A percentile compares a stretch with the other conserved stretches of the same genome.
Conservation (phyloP, 2,797 vertebrate genomes). For the Myotis pilosus region DNA sequence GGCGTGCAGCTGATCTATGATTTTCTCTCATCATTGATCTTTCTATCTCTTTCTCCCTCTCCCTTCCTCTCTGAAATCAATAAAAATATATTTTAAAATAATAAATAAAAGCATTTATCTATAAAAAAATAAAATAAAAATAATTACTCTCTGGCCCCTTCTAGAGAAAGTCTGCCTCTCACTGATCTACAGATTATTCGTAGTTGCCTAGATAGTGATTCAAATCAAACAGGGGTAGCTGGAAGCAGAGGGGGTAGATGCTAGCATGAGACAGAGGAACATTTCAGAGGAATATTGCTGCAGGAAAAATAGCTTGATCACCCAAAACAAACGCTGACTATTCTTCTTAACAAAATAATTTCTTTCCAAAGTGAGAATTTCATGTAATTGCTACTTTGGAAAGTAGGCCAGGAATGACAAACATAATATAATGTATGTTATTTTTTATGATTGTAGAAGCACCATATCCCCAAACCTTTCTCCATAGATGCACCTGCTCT, state of each 20-base stretch:
- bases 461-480: not conserved
- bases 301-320: not conserved
- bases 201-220: not conserved
- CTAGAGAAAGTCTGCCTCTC: not conserved
- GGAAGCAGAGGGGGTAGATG: not conserved
- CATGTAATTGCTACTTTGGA: not conserved
- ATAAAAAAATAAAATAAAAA: too few species aligned
- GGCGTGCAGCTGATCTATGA: too few species aligned
- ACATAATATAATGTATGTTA: not conserved
- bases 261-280: not conserved
- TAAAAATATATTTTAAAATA: too few species aligned
- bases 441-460: not conserved
- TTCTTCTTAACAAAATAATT: slow-evolving; percentile 3
- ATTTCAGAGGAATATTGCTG: not conserved
- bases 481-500: not conserved
- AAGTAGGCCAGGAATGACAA: not conserved
- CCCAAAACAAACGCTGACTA: not conserved
- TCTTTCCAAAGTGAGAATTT: slow-evolving; percentile 17
- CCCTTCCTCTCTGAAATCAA: too few species aligned
- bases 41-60: too few species aligned
- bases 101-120: too few species aligned
- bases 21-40: too few species aligned
- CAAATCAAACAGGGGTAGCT: not conserved
- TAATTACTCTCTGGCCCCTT: not conserved
- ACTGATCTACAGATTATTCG: not conserved